Evolutionary conservation across 2,797 vertebrate species (phyloP).

Genomic region (Phrynocephalus guinanensis): DNA sequence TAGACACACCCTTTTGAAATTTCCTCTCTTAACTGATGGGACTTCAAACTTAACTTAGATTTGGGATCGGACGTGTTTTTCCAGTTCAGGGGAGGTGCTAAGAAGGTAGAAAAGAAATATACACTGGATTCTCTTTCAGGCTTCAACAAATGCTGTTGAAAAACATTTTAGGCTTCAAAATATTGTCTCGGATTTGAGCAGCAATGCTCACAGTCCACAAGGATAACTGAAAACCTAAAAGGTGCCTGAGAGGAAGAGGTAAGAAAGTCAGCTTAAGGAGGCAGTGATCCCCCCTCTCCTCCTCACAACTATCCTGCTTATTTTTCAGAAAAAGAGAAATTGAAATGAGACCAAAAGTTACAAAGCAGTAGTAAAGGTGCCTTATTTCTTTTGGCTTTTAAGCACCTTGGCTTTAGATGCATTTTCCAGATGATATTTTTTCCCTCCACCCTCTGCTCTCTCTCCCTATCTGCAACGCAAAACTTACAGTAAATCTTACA

Average conservation of each 20-base stretch:
- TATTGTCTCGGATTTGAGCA: too few relatives aligned
- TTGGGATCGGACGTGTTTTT: too few relatives aligned
- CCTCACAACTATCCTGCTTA: neutral
- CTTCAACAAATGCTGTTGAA: neutral
- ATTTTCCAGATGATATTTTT: constrained; percentile 65
- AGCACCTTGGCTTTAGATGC: constrained; percentile 52
- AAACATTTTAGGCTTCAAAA: neutral
- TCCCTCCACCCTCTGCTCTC: constrained; percentile 41
- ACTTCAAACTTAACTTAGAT: too few relatives aligned
- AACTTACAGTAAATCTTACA: constrained; percentile 67
- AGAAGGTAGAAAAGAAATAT: too few relatives aligned
- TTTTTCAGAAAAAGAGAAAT: neutral
- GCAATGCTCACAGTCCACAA: neutral
- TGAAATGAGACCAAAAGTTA: constrained; percentile 33
- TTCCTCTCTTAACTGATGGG: too few relatives aligned
- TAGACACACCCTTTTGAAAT: too few relatives aligned
- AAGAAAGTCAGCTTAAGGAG: neutral
- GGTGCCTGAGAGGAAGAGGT: neutral
- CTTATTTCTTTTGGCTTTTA: constrained; percentile 50
- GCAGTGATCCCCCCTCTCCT: neutral
- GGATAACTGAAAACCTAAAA: neutral
- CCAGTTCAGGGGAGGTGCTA: too few relatives aligned
- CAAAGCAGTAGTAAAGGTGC: constrained; percentile 43
- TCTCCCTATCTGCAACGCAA: constrained; percentile 70
- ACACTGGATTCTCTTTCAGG: too few relatives aligned